These are phyloP conservation scores for Danaus chrysippus DNA, from an alignment of 2,888 invertebrate species.

Conservation along the genomic window DNA sequence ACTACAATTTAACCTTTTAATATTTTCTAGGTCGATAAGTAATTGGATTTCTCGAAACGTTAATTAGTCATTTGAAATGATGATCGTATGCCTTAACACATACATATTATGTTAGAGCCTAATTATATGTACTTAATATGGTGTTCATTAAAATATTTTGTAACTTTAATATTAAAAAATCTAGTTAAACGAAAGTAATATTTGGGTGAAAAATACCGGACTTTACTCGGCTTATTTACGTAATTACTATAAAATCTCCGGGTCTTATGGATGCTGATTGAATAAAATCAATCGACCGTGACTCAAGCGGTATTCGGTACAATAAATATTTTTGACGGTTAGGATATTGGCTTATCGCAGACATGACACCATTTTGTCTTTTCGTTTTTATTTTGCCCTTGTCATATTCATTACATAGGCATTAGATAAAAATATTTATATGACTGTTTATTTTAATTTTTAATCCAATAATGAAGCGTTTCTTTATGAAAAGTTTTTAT, in stretches of 20 bases:
- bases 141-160: too few species aligned
- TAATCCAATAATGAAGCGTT: too few species aligned
- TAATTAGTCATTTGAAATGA: too few species aligned
- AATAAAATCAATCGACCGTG: conserved; percentile 59
- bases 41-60: too few species aligned
- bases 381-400: neutral
- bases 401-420: too few species aligned
- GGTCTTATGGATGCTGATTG: conserved; percentile 50
- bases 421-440: too few species aligned
- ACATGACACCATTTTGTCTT: conserved; percentile 36
- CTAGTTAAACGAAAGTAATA: too few species aligned
- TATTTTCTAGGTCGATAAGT: neutral
- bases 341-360: conserved; percentile 45
- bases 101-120: too few species aligned
- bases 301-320: conserved; percentile 58
- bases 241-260: conserved; percentile 33
- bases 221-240: conserved; percentile 17
- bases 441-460: too few species aligned
- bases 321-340: conserved; percentile 56
- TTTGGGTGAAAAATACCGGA: neutral
- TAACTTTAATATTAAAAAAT: too few species aligned
- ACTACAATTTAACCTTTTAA: conserved; percentile 9
- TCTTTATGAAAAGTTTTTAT: neutral
- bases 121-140: too few species aligned
- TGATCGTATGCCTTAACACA: too few species aligned